phyloP scores from a whole-genome alignment of 2,797 vertebrate genomes.

The Semaprochilodus insignis region DNA sequence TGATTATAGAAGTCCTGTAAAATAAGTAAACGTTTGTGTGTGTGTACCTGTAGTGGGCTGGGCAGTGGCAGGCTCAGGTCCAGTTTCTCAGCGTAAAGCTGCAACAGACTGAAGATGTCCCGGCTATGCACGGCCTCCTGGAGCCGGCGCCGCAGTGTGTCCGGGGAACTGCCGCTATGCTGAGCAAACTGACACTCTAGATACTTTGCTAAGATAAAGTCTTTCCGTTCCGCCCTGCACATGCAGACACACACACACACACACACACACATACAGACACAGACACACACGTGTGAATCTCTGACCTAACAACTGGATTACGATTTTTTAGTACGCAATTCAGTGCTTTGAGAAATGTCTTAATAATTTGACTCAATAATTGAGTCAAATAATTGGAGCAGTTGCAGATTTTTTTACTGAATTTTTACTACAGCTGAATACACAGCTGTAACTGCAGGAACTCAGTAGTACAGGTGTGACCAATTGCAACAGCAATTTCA shows the following conservation, averaged over 20 bases:
- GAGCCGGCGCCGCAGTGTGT: conserved; percentile 69
- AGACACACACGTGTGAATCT: background rate
- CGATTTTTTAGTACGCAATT: no score
- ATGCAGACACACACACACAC: background rate
- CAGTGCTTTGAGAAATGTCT: no score
- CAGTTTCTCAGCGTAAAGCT: conserved; percentile 79
- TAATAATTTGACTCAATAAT: no score
- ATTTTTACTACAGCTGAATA: no score
- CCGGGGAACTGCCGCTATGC: conserved; percentile 65
- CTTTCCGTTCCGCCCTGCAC: conserved; percentile 71
- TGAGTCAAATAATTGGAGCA: no score
- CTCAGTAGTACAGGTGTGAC: no score
- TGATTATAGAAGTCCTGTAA: no score
- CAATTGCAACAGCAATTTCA: no score
- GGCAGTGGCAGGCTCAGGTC: conserved; percentile 80
- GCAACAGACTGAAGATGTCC: conserved; percentile 82
- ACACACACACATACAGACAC: background rate
- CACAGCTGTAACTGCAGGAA: no score
- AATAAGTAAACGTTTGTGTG: background rate
- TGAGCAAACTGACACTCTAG: conserved; percentile 80
- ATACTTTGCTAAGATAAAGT: conserved; percentile 86
- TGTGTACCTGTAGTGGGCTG: conserved; percentile 69
- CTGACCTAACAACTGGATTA: no score
- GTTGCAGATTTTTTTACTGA: no score
- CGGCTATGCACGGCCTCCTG: conserved; percentile 78